Percentiles rank a stretch among this genome's conserved stretches.
Conservation (phyloP, 1,140 invertebrate genomes). For the Matsumurasca onukii region DNA sequence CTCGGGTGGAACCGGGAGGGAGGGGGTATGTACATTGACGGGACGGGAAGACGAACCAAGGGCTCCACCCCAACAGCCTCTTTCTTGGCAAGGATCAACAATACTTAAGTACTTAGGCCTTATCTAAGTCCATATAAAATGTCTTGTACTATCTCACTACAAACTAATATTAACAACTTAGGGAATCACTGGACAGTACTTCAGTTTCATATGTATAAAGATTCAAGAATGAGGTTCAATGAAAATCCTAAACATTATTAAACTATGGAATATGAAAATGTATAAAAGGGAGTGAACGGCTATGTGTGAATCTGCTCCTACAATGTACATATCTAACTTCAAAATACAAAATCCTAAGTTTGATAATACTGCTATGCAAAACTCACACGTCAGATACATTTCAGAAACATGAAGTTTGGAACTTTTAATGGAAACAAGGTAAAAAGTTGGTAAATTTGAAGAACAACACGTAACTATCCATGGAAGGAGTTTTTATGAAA, state of each 20-base stretch:
- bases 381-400: not conserved
- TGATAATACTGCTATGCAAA: constrained; percentile 20
- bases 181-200: not conserved
- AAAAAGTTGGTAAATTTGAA: not conserved
- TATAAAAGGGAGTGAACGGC: not conserved
- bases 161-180: constrained; percentile 15
- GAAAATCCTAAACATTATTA: not conserved
- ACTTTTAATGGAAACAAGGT: not conserved
- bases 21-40: too few relatives aligned
- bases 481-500: constrained; percentile 18
- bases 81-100: too few relatives aligned
- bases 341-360: constrained; percentile 17
- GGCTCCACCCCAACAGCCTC: too few relatives aligned
- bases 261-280: not conserved
- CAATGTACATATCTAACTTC: too few relatives aligned
- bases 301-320: too few relatives aligned
- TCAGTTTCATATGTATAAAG: not conserved
- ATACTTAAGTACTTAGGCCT: constrained; percentile 12
- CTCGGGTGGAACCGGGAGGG: too few relatives aligned
- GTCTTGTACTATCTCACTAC: constrained; percentile 5
- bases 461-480: constrained; percentile 12
- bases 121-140: constrained; percentile 12
- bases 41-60: too few relatives aligned
- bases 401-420: not conserved
- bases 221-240: not conserved